Base-by-base conservation (phyloP, 2,113 vertebrate genomes). In the Benitochromis conjunctus region DNA sequence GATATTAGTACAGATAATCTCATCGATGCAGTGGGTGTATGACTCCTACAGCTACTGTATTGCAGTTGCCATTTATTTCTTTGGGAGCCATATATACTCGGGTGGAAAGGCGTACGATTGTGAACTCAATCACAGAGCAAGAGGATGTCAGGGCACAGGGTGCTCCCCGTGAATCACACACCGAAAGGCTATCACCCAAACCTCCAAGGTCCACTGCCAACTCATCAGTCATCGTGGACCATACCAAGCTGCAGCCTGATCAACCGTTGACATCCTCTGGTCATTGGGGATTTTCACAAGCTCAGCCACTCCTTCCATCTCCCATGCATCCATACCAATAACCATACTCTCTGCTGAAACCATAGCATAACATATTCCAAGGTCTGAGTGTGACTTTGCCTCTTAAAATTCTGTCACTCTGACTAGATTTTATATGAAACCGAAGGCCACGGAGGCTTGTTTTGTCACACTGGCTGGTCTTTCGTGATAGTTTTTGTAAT, bases 131-230 rank as follows among this genome's bases (percentile, higher is more conserved):
- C 95, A 96, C 95, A 88, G 90, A 6, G 34, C 21, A 83, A 87
- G 90, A 86, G 89, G 94, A 92, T 96, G 94, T 96, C 95, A 95
- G 93, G 88, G 89, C 91, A 90, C 83, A 83, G 91, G 93, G 87
- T 81, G 81, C 94, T 91, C 88, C 92, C 94, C 92, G 94, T 96
- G 95, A 95, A 96, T 96, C 95, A 96, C 92, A 84, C 93, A 85
- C 95, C 94, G 95, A 96, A 96, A 96, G 94, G 94, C 94, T 95
- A 95, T 96, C 95, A 95, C 95, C 95, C 93, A 95, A 96, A 96
- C 93, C 95, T 95, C 95, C 92, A 95, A 96, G 95, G 95, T 95
- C 95, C 94, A 91, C 93, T 90, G 88, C 94, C 91, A 93, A 91
- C 94, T 95, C 95, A 95, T 96, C 95, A 95, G 93, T 96, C 95